phyloP scores from a whole-genome alignment of 2,113 vertebrate species.

The Stegastes partitus region DNA sequence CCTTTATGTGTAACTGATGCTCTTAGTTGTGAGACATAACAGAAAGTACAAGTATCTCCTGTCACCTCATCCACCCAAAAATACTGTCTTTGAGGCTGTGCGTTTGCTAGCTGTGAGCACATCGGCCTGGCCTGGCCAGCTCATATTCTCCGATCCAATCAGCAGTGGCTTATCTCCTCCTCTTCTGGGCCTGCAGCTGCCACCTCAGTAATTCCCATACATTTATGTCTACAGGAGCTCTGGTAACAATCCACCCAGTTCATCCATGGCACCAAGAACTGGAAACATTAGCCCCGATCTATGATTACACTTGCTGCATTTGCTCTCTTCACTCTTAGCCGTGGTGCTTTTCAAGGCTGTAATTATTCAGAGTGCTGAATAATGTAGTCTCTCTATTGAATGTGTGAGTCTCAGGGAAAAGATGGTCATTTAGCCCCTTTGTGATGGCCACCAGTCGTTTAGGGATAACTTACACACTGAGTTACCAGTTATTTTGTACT shows the following conservation, averaged over 20 bases:
- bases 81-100: conserved; percentile 59
- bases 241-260: conserved; percentile 75
- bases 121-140: conserved; percentile 55
- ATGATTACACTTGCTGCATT: conserved; percentile 67
- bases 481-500: no score
- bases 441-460: no score
- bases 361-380: conserved; percentile 41
- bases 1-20: conserved; percentile 69
- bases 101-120: conserved; percentile 43
- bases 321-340: conserved; percentile 46
- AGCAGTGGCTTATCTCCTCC: conserved; percentile 81
- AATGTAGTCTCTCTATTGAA: conserved; percentile 8
- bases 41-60: conserved; percentile 62
- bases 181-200: conserved; percentile 81
- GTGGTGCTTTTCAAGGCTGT: conserved; percentile 47
- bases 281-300: conserved; percentile 72
- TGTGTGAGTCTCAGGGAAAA: conserved; percentile 21
- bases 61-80: conserved; percentile 53
- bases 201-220: conserved; percentile 70
- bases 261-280: conserved; percentile 50
- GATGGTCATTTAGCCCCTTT: no score
- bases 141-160: conserved; percentile 82
- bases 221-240: conserved; percentile 59
- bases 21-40: conserved; percentile 47
- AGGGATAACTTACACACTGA: no score